Evolutionary conservation across 92 coral and sea anemone species (phyloP).

Genomic region (Actinernus sp.): DNA sequence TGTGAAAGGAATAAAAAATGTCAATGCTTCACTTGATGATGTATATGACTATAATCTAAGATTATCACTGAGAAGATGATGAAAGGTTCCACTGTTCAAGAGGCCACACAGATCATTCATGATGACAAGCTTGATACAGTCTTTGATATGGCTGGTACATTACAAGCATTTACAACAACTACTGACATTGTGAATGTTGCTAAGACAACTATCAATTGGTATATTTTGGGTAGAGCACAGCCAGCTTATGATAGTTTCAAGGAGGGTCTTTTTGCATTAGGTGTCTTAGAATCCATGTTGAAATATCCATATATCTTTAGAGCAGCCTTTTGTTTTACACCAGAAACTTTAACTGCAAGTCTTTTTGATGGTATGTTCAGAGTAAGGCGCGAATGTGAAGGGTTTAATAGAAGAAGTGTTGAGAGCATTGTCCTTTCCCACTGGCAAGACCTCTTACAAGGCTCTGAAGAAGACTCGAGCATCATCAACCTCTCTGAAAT

Average conservation of each 20-base stretch:
- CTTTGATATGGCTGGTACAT: conserved; percentile 58
- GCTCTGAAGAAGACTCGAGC: conserved; percentile 32
- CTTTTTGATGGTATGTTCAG: conserved; percentile 23
- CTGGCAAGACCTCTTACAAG: conserved; percentile 55
- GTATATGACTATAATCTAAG: too few relatives aligned
- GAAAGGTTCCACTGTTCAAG: conserved; percentile 8
- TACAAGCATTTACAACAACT: conserved; percentile 20
- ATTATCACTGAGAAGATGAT: conserved; percentile 12
- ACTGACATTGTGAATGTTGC: conserved; percentile 35
- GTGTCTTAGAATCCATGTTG: conserved; percentile 48
- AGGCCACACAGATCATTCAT: conserved; percentile 33
- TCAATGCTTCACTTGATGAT: too few relatives aligned
- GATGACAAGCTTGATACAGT: conserved; percentile 41
- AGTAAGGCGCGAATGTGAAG: conserved; percentile 13
- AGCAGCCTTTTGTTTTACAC: conserved; percentile 36
- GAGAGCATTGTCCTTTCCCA: conserved; percentile 51
- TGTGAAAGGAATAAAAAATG: too few relatives aligned
- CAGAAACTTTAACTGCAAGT: conserved; percentile 23
- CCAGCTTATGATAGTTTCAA: conserved; percentile 55
- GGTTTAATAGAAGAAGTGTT: conserved; percentile 27
- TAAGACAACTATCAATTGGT: conserved; percentile 48
- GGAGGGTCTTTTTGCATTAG: conserved; percentile 33
- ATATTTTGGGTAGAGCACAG: conserved; percentile 41
- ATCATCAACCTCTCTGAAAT: conserved; percentile 15
- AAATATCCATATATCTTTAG: conserved; percentile 25